phyloP scores from a whole-genome alignment of 2,113 vertebrate species.

The Piaya cayana region DNA sequence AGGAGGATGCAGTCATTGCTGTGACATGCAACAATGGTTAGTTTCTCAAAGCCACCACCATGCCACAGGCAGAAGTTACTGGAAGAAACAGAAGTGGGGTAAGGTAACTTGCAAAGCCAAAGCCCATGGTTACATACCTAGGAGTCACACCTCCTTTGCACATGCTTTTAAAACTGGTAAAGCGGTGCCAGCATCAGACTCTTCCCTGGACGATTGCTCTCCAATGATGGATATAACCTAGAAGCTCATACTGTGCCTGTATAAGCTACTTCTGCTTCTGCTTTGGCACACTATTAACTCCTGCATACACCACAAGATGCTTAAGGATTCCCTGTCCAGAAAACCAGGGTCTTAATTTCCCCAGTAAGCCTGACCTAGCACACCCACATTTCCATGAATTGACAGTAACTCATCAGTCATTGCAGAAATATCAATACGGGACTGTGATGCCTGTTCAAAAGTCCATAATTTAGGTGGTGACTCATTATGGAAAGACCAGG shows the following conservation, averaged over 20 bases:
- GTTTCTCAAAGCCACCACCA: not conserved
- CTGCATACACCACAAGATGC: not conserved
- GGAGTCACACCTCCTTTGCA: not conserved
- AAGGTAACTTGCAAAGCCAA: not conserved
- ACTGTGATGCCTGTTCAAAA: not conserved
- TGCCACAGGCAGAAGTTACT: not conserved
- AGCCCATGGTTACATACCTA: not conserved
- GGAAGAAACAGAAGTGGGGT: not conserved
- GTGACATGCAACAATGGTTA: not conserved
- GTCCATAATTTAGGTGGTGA: not conserved
- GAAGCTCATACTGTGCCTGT: not conserved
- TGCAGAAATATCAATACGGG: not conserved
- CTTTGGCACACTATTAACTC: not conserved
- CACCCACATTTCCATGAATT: not conserved
- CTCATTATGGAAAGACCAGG: not conserved
- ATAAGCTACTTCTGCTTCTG: not conserved
- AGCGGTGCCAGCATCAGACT: not conserved
- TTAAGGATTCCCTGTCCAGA: not conserved
- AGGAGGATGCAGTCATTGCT: not conserved
- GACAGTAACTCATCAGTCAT: not conserved
- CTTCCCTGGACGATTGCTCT: not conserved
- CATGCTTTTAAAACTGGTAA: not conserved
- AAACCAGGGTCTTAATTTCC: not conserved
- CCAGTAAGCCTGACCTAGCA: not conserved
- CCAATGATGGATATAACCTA: fast-evolving